Evolutionary conservation across 2,113 vertebrate species (phyloP).

Genomic region (Mus pahari): DNA sequence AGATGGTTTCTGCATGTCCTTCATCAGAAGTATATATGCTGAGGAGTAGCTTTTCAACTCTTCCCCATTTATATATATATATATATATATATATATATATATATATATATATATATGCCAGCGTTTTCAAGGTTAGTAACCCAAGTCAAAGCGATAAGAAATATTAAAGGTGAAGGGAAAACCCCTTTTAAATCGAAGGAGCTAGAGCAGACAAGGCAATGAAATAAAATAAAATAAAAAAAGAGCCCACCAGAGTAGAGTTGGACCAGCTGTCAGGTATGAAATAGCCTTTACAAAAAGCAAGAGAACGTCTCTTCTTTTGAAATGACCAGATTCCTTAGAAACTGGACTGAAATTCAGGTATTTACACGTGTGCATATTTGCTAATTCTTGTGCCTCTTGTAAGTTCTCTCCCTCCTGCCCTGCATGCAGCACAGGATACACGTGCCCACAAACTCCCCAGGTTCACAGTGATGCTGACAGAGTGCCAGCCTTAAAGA

Average conservation of each 20-base stretch:
- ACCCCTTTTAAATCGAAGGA: neutral
- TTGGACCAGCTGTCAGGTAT: neutral
- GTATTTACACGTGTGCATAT: neutral
- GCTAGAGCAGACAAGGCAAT: neutral
- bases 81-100: neutral
- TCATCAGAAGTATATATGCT: neutral
- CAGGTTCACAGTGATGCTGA: neutral
- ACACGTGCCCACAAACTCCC: neutral
- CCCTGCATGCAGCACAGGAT: neutral
- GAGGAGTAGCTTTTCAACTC: neutral
- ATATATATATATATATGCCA: neutral
- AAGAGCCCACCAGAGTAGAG: neutral
- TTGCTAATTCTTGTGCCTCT: neutral
- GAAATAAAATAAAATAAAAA: neutral
- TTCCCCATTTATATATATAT: neutral
- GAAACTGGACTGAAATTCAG: constrained; percentile 26
- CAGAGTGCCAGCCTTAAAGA: constrained; percentile 21
- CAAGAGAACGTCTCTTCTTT: neutral
- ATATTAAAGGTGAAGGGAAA: neutral
- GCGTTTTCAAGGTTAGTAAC: neutral
- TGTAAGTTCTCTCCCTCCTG: neutral
- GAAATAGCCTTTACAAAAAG: neutral
- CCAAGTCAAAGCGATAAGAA: neutral
- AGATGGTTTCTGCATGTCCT: neutral
- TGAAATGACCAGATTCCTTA: neutral